Percentiles rank a stretch among this genome's conserved stretches.
Conservation (phyloP, 2,797 vertebrate genomes). For the Coranthus polyacanthus region DNA sequence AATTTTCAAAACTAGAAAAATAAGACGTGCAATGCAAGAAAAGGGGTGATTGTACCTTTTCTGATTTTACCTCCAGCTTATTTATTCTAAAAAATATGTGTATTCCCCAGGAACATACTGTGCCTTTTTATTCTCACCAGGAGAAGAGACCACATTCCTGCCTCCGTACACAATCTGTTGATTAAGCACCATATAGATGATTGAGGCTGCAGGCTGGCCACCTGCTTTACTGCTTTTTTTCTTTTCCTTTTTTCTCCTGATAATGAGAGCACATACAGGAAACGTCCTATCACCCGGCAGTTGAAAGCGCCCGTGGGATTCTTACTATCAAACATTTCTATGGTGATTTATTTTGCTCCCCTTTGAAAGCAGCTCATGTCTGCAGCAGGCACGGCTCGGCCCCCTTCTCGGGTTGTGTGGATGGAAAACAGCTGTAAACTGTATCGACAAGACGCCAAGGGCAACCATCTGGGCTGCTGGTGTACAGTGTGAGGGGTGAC, state of each 20-base stretch:
- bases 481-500: constrained; percentile 63
- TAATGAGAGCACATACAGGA: constrained; percentile 65
- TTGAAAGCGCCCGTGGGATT: constrained; percentile 52
- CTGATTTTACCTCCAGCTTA: constrained; percentile 34
- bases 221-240: constrained; percentile 59
- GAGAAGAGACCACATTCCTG: constrained; percentile 30
- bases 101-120: constrained; percentile 21
- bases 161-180: constrained; percentile 57
- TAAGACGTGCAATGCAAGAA: neutral
- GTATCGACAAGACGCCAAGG: constrained; percentile 65
- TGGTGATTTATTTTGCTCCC: constrained; percentile 71
- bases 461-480: constrained; percentile 51
- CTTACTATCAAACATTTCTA: constrained; percentile 62
- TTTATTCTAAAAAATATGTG: constrained; percentile 48
- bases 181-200: constrained; percentile 56
- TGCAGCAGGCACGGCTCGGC: constrained; percentile 40
- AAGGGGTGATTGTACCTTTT: constrained; percentile 30
- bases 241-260: constrained; percentile 46
- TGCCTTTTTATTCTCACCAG: constrained; percentile 49
- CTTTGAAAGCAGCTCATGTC: constrained; percentile 61
- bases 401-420: constrained; percentile 29
- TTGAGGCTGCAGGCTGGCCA: constrained; percentile 58
- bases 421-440: constrained; percentile 76
- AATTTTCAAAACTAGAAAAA: constrained; percentile 1
- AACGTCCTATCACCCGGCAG: constrained; percentile 50